Evolutionary conservation across 2,888 invertebrate genomes (phyloP).

Genomic region (Drosophila barbarae): DNA sequence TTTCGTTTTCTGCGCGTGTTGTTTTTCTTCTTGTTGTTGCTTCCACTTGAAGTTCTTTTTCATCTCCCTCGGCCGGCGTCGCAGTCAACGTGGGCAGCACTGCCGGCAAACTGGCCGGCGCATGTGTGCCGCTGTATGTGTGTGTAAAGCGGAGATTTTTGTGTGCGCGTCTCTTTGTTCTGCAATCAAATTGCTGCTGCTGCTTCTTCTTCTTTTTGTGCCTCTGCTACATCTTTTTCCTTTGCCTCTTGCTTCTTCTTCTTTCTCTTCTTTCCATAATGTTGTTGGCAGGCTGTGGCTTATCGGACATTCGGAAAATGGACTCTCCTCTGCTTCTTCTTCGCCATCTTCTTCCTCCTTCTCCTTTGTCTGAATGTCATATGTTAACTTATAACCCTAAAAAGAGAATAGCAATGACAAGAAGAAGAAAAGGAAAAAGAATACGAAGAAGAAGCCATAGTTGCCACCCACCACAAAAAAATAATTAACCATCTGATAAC

Average conservation of each 20-base stretch:
- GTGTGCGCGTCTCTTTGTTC: slow-evolving; percentile 40
- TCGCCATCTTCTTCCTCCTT: slow-evolving; percentile 7
- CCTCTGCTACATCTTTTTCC: slow-evolving; percentile 4
- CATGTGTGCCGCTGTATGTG: slow-evolving; percentile 10
- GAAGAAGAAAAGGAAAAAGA: background rate
- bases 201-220: background rate
- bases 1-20: background rate
- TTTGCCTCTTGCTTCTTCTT: slow-evolving; percentile 4
- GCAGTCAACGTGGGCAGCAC: slow-evolving; percentile 10
- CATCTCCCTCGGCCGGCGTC: slow-evolving; percentile 25
- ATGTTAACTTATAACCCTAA: slow-evolving; percentile 22
- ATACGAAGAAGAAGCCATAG: slow-evolving; percentile 32
- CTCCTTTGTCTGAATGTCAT: slow-evolving; percentile 38
- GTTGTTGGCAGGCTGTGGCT: slow-evolving; percentile 30
- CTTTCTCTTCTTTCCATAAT: background rate
- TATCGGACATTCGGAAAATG: slow-evolving; percentile 39
- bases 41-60: slow-evolving; percentile 37
- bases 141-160: slow-evolving; percentile 37
- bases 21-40: slow-evolving; percentile 1
- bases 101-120: slow-evolving; percentile 17
- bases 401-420: slow-evolving; percentile 6
- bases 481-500: slow-evolving; percentile 4
- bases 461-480: slow-evolving; percentile 27
- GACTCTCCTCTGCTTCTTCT: slow-evolving; percentile 17
- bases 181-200: slow-evolving; percentile 34